Conservation (phyloP, 2,888 invertebrate species). For the Drosophila pseudotalamancana region DNA sequence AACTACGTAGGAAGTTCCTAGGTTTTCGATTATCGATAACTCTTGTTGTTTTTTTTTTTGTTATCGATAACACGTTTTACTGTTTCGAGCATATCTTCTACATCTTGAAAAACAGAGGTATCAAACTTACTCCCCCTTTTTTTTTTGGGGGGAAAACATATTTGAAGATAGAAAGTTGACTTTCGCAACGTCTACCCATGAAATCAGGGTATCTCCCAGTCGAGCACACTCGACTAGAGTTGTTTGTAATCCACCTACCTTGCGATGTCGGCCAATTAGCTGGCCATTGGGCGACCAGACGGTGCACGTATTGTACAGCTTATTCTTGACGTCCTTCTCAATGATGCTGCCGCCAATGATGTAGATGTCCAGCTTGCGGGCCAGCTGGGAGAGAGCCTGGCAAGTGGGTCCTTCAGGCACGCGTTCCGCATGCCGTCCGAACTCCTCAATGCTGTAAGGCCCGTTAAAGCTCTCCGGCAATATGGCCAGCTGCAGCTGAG, state of each 20-base stretch:
- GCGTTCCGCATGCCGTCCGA: slow-evolving; percentile 93
- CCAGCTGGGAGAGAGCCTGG: slow-evolving; percentile 88
- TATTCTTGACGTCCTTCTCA: slow-evolving; percentile 87
- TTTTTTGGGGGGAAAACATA: too few species aligned
- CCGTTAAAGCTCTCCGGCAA: slow-evolving; percentile 97
- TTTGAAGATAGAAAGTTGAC: too few species aligned
- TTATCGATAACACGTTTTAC: too few species aligned
- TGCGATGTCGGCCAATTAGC: slow-evolving; percentile 92
- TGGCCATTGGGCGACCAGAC: slow-evolving; percentile 92
- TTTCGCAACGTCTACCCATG: too few species aligned
- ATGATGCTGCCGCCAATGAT: slow-evolving; percentile 96
- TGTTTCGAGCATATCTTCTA: too few species aligned
- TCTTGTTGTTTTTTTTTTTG: too few species aligned
- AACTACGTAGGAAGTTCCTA: too few species aligned
- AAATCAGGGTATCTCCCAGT: too few species aligned
- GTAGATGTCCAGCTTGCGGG: slow-evolving; percentile 90
- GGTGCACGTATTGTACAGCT: slow-evolving; percentile 94
- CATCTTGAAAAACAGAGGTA: too few species aligned
- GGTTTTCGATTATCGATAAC: too few species aligned
- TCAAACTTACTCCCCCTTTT: too few species aligned
- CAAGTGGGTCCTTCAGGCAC: slow-evolving; percentile 93
- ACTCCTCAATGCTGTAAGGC: slow-evolving; percentile 93
- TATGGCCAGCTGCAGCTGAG: slow-evolving; percentile 85
- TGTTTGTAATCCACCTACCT: slow-evolving; percentile 86
- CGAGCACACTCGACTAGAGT: too few species aligned